These are phyloP conservation scores for Nephrotoma guestfalica DNA, from an alignment of 2,888 invertebrate genomes.

Conservation along the genomic window DNA sequence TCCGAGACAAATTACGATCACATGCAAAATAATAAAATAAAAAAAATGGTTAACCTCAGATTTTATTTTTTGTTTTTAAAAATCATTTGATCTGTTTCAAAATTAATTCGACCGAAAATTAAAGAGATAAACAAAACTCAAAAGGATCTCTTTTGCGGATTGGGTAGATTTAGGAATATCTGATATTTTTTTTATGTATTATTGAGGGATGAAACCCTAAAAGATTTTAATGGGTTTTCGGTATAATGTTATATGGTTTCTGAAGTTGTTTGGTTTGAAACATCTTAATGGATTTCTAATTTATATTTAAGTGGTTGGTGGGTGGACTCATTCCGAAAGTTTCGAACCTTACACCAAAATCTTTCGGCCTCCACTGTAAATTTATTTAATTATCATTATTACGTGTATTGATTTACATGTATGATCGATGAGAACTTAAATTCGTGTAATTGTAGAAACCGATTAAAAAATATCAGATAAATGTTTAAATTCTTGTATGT, in stretches of 20 bases:
- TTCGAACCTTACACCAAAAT: neutral
- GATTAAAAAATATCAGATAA: neutral
- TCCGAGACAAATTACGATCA: neutral
- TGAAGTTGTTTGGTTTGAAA: neutral
- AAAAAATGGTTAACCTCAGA: neutral
- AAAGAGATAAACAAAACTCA: neutral
- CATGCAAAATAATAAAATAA: neutral
- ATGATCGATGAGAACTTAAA: neutral
- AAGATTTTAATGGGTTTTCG: neutral
- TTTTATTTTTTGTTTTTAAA: neutral
- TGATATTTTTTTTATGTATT: neutral
- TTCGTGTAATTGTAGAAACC: neutral
- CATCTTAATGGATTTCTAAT: neutral
- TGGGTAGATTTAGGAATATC: neutral
- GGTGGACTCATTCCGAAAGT: neutral
- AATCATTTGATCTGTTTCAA: neutral
- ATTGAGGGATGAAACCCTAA: neutral
- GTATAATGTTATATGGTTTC: neutral
- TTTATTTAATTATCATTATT: neutral
- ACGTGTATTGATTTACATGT: neutral
- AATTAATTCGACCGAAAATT: neutral
- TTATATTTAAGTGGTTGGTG: neutral
- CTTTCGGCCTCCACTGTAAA: neutral
- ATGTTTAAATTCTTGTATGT: neutral
- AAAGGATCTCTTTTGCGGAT: neutral